Conservation (phyloP, 2,113 vertebrate species). For the Dermatemys mawii region DNA sequence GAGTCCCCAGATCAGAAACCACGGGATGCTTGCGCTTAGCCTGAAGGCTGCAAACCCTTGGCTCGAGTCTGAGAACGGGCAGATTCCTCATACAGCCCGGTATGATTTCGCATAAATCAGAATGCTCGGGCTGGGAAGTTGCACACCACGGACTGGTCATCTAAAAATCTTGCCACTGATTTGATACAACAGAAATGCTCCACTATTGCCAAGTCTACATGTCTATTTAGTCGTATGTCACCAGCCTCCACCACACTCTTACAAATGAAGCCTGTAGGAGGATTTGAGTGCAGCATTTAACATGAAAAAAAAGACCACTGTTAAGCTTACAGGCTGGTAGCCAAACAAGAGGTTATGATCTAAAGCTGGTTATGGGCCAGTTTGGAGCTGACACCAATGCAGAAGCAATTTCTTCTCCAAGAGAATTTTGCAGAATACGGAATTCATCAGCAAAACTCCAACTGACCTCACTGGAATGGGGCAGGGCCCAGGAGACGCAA, state of each 20-base stretch:
- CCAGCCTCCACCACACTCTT: not conserved
- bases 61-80: not conserved
- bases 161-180: not conserved
- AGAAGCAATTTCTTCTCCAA: not conserved
- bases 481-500: not conserved
- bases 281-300: not conserved
- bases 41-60: not conserved
- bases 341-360: not conserved
- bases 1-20: not conserved
- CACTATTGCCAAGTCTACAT: not conserved
- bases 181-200: not conserved
- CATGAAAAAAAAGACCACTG: not conserved
- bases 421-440: not conserved
- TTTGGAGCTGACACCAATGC: not conserved
- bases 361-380: not conserved
- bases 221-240: not conserved
- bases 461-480: not conserved
- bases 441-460: not conserved
- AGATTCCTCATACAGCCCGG: not conserved
- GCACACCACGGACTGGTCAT: not conserved
- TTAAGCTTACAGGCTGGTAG: not conserved
- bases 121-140: not conserved
- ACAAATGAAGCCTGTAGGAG: not conserved
- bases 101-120: not conserved
- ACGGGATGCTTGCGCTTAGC: not conserved